Evolutionary conservation across 2,888 invertebrate species (phyloP), one percentile per base, ranked within the genome.

Genomic region (Synanthedon vespiformis): DNA sequence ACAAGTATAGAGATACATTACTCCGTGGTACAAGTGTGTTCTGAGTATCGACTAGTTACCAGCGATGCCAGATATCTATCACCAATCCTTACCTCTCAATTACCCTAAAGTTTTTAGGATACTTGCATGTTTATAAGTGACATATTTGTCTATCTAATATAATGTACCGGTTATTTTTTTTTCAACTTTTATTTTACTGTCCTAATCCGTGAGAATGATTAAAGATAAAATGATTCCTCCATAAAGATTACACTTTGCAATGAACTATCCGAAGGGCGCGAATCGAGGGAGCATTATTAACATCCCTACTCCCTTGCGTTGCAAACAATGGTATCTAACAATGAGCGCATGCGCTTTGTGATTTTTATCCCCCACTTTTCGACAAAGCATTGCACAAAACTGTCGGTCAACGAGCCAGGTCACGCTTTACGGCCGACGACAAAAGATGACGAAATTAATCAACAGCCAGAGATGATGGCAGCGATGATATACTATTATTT

Each of bases 401-500:
- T 71, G 67, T 73, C 73, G 72, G 66, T 69, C 74, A 74, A 64
- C 68, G 61, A 63, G 66, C 56, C 65, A 68, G 69, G 73, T 77
- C 77, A 80, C 80, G 82, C 72, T 76, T 63, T 57, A 63, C 68
- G 70, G 62, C 60, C 68, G 58, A 60, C 64, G 68, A 84, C 80
- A 83, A 84, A 76, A 64, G 59, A 61, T 74, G 75, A 73, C 67
- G 77, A 80, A 84, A 81, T 81, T 77, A 80, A 80, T 80, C 75
- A 77, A 63, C 70, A 63, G 63, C 62, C 63, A 60, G 54, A 59
- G n/a, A 34, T 40, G n/a, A 50, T 50, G 34, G 53, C 57, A 55
- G 54, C 55, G 52, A 56, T 55, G 48, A 48, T 57, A 56, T 51
- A 12, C 51, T 48, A 52, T 54, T 27, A 22, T 40, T 14, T 12